A percentile compares a stretch with the other conserved stretches of the same genome.
phyloP scores from a whole-genome alignment of 2,113 vertebrate genomes.

The Nothocercus julius region DNA sequence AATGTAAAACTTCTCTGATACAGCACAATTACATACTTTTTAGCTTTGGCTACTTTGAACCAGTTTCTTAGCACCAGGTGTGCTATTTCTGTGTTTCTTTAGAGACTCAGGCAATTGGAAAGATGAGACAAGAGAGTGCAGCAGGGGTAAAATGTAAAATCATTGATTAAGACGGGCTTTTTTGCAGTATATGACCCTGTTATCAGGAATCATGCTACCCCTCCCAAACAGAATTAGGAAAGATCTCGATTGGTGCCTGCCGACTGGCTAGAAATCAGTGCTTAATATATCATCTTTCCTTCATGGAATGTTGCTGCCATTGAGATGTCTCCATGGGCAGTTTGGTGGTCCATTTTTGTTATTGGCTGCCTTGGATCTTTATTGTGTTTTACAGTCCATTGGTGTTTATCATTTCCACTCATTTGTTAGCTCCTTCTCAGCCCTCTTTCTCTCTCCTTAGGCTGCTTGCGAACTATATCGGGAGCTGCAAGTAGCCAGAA shows the following conservation, averaged over 20 bases:
- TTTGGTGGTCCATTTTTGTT: not conserved
- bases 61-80: not conserved
- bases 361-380: not conserved
- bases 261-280: conserved; percentile 20
- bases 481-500: not conserved
- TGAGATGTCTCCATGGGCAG: accelerated
- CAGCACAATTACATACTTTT: not conserved
- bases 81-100: not conserved
- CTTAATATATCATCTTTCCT: conserved; percentile 21
- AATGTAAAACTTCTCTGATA: not conserved
- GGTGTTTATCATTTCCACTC: not conserved
- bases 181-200: conserved; percentile 10
- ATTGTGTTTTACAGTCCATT: not conserved
- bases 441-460: not conserved
- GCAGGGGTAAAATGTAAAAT: not conserved
- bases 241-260: conserved; percentile 4
- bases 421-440: not conserved
- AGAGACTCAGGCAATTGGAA: not conserved
- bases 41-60: accelerated
- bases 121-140: not conserved
- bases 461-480: not conserved
- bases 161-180: conserved; percentile 40
- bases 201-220: conserved; percentile 49
- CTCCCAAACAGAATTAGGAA: not conserved
- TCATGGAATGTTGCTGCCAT: conserved; percentile 1